Evolutionary conservation across 2,113 vertebrate species (phyloP).

Genomic region (Cyanoderma ruficeps): DNA sequence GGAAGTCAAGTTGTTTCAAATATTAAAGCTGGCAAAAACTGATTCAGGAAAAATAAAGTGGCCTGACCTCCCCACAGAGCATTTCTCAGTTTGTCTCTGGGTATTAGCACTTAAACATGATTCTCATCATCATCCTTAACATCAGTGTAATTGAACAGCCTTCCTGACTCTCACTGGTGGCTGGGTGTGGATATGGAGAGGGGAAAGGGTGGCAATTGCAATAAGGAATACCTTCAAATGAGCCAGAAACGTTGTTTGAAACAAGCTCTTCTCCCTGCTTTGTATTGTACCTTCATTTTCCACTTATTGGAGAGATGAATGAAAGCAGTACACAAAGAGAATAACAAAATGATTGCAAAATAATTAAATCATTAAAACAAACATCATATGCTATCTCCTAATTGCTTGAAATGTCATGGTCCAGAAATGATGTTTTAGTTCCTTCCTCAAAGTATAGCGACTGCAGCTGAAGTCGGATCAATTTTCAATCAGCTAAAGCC

Average conservation of each 20-base stretch:
- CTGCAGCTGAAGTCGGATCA: background rate
- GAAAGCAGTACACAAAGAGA: background rate
- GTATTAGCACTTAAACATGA: background rate
- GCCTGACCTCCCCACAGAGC: background rate
- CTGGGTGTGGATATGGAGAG: background rate
- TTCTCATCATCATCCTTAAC: background rate
- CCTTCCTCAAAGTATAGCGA: background rate
- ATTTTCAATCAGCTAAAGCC: background rate
- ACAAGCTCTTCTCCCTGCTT: background rate
- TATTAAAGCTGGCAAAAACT: background rate
- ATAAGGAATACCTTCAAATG: background rate
- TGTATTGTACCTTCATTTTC: background rate
- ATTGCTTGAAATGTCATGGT: background rate
- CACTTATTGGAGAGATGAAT: background rate
- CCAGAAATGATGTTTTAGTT: background rate
- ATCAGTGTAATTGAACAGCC: background rate
- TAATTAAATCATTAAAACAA: background rate
- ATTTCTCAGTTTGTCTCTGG: background rate
- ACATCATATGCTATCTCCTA: background rate
- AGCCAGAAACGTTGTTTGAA: background rate
- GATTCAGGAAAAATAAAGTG: background rate
- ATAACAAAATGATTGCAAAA: background rate
- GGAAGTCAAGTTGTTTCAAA: background rate
- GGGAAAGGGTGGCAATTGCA: background rate
- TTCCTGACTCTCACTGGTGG: background rate